Percentiles rank a stretch among this genome's conserved stretches.
Evolutionary conservation across 2,797 vertebrate species (phyloP).

Genomic region (Syndactyla subalaris): DNA sequence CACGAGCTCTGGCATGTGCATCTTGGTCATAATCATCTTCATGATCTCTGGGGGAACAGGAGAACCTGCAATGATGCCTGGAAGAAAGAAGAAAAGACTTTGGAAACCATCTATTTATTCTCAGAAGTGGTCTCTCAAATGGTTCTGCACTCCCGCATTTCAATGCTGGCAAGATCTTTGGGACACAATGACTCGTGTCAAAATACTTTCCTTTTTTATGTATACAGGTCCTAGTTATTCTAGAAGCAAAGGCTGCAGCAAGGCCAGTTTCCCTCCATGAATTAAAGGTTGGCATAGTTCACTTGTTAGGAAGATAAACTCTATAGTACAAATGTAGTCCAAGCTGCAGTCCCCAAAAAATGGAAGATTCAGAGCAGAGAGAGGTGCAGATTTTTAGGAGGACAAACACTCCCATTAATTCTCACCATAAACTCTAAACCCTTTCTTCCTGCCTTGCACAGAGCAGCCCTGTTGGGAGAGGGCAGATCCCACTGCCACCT

Average conservation of each 20-base stretch:
- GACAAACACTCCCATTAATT: background rate
- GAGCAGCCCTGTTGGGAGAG: background rate
- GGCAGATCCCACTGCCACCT: background rate
- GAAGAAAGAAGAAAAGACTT: background rate
- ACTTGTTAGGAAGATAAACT: background rate
- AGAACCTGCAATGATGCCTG: constrained; percentile 87
- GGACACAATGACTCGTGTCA: background rate
- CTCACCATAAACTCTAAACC: background rate
- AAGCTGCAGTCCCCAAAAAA: background rate
- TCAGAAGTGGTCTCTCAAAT: background rate
- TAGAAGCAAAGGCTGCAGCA: background rate
- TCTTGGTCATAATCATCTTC: constrained; percentile 69
- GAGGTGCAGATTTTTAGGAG: background rate
- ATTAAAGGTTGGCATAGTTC: background rate
- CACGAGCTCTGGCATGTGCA: constrained; percentile 78
- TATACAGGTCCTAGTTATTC: background rate
- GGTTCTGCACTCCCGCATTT: background rate
- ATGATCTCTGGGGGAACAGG: constrained; percentile 85
- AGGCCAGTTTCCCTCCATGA: background rate
- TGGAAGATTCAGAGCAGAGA: background rate
- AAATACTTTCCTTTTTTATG: background rate
- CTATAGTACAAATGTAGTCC: background rate
- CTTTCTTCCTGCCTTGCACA: background rate
- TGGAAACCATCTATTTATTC: background rate
- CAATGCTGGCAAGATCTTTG: background rate